Conservation (phyloP, 1,140 invertebrate species). For the Zophobas morio region DNA sequence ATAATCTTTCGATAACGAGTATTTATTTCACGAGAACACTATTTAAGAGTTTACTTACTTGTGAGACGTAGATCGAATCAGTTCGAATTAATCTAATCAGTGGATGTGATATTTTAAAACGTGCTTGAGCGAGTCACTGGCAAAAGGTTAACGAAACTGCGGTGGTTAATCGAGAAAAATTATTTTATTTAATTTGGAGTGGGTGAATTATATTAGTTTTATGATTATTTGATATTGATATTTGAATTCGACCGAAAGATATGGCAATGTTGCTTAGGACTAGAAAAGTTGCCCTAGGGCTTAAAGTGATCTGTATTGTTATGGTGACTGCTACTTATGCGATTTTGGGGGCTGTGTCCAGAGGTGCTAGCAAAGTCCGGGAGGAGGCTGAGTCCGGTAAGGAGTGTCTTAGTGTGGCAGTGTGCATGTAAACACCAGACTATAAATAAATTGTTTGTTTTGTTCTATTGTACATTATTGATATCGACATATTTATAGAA, state of each 20-base stretch:
- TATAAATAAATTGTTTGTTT: conserved; percentile 1
- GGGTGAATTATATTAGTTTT: conserved; percentile 30
- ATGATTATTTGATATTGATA: conserved; percentile 45
- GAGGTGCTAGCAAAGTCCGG: not conserved
- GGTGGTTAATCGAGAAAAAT: not conserved
- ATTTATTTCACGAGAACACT: conserved; percentile 46
- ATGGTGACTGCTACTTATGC: conserved; percentile 56
- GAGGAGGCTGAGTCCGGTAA: not conserved
- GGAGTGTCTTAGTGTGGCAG: not conserved
- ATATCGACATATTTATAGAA: too few species aligned
- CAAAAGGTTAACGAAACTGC: conserved; percentile 2
- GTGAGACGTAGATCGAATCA: conserved; percentile 22
- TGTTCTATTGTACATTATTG: not conserved
- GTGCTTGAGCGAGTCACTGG: not conserved
- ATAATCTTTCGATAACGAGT: conserved; percentile 41
- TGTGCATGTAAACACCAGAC: not conserved
- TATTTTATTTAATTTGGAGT: conserved; percentile 28
- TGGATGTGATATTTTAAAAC: not conserved
- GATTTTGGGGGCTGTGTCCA: conserved; percentile 49
- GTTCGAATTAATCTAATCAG: conserved; percentile 41
- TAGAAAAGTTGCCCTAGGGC: conserved; percentile 56
- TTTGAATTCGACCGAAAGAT: conserved; percentile 15
- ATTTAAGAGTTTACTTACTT: conserved; percentile 46
- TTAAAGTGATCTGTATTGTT: conserved; percentile 57
- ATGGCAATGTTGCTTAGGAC: conserved; percentile 63